Evolutionary conservation across 2,113 vertebrate species (phyloP).

Genomic region (Eulemur rufifrons): DNA sequence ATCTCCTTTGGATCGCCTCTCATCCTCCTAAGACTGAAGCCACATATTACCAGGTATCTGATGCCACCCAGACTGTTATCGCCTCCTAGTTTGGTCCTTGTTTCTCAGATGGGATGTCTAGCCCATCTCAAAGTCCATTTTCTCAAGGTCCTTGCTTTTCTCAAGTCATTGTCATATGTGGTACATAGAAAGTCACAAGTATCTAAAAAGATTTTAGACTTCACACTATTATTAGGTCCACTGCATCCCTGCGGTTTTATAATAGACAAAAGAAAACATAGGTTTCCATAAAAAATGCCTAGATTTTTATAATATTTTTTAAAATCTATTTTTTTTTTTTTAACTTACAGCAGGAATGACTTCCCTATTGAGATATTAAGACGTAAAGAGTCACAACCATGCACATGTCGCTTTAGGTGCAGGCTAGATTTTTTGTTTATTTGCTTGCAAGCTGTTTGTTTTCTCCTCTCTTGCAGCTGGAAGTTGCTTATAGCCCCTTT

Average conservation of each 20-base stretch:
- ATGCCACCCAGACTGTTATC: background rate
- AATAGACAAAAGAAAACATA: background rate
- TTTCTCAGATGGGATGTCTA: background rate
- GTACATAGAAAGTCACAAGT: background rate
- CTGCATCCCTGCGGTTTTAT: background rate
- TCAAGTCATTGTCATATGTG: background rate
- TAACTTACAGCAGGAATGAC: background rate
- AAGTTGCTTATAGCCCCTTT: constrained; percentile 24
- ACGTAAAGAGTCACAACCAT: background rate
- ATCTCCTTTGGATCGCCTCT: background rate
- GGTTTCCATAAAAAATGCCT: background rate
- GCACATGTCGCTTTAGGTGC: background rate
- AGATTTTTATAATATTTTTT: background rate
- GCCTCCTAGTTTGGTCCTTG: background rate
- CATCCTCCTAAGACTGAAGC: background rate
- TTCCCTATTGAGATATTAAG: background rate
- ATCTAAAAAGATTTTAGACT: background rate
- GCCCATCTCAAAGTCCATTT: background rate
- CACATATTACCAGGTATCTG: background rate
- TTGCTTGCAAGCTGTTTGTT: constrained; percentile 57
- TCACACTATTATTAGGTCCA: background rate
- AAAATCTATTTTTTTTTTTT: background rate
- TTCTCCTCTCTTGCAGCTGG: background rate
- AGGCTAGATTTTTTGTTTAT: background rate
- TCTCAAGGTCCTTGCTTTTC: background rate